Base-by-base conservation (phyloP, 2,888 invertebrate species). In the Allygus modestus region DNA sequence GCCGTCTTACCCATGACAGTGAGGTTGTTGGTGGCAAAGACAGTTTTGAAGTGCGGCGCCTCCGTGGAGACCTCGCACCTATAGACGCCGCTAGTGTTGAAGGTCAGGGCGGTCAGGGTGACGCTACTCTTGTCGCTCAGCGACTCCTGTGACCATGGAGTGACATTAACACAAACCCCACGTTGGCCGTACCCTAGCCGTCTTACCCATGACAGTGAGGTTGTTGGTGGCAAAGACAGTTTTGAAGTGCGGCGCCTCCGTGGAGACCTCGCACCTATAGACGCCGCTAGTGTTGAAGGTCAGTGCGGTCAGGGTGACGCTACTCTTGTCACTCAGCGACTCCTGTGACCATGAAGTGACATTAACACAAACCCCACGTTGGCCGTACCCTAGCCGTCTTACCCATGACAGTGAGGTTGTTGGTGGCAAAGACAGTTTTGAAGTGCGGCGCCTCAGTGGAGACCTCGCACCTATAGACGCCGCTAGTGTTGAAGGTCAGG, bases 21-120 rank as follows among this genome's bases (percentile, higher is more conserved):
- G 90, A 93, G 92, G 88, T 93, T 93, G 86, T 91, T 91, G 77
- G 92, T 92, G 87, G 91, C 91, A 12, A 92, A 92, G 0, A 92
- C 92, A 85, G 93, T 89, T 86, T 92, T 90, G 88, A 93, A 93
- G 85, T 92, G 91, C 9, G 93, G 93, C 0, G 92, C 92, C 89
- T 94, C 93, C 69, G 92, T 92, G 84, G 93, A 93, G 51, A 94
- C 92, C 89, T 94, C 94, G 88, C 94, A 94, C 81, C 93, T 90
- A 89, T 93, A 94, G 28, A 65, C 77, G 17, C 77, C 77, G 17
- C 77, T 77, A 28, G 5, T 77, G 46, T 77, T 77, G 77, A 77
- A 77, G 46, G 26, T 77, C 26, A 77, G 51, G 15, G 43, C 41
- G 5, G 73, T 75, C 43, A 75, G 15, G 41, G 73, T 75, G 15